Evolutionary conservation across 2,888 invertebrate species (phyloP), one percentile per base, ranked within the genome.

Genomic region (Pyrrhosoma nymphula): DNA sequence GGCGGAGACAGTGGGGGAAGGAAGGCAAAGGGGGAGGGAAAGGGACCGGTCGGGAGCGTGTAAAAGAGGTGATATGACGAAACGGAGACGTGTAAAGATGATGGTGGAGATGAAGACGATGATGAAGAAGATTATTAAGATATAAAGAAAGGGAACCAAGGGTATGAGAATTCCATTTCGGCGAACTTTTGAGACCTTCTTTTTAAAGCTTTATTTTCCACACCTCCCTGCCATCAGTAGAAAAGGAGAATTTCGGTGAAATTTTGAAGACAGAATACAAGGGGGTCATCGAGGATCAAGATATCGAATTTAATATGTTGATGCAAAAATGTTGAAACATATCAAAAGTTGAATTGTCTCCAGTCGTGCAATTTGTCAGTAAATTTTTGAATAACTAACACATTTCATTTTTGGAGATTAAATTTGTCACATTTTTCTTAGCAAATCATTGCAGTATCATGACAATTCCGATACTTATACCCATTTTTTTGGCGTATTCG

Each of bases 101-200:
- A 69, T 69, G 69, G 26, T 12, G 69, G 69, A 69, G 69, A 26
- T 69, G 82, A 35, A 4, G 82, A 10, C n/a, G 75, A 82, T 82
- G 75, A 82, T 82, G 82, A 82, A 6, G 82, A 82, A 82, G 82
- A 82, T 82, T 82, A 82, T 82, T 82, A 82, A 82, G 82, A 82
- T 82, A 35, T 82, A 18, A 23, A 69, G 69, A n/a, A 26, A 18
- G 14, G 35, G 18, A 30, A 35, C 30, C 35, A 35, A 10, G 82
- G 82, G 82, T 14, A 82, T 18, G 82, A n/a, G 26, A 82, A 82
- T 69, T 35, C 35, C 82, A 69, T 35, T 82, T 26, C 26, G 82
- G 82, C 35, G 16, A 82, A 82, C 82, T 35, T 82, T 82, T 2
- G 35, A 60, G 60, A 2, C 16, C 60, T 20, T 12, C 60, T 20